phyloP scores from a whole-genome alignment of 35 echinoderm and acorn worm genomes.

The Acanthaster planci region DNA sequence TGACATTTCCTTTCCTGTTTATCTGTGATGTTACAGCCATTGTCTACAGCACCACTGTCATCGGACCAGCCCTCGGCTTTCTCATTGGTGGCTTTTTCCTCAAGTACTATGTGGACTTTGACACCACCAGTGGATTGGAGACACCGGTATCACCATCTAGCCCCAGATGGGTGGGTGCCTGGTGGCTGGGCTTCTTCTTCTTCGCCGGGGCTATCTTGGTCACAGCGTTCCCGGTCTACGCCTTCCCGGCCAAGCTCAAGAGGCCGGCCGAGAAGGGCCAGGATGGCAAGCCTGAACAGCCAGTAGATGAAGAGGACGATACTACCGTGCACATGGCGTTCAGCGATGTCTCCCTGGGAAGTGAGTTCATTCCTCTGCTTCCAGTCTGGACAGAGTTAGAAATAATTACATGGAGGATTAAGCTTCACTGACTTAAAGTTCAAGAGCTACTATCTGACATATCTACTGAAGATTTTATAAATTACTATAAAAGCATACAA shows the following conservation, averaged over 20 bases:
- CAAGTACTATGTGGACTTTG: slow-evolving; percentile 21
- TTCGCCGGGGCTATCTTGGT: slow-evolving; percentile 30
- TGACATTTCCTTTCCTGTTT: too few relatives aligned
- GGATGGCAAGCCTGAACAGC: too few relatives aligned
- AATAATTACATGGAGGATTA: too few relatives aligned
- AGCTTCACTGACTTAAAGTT: too few relatives aligned
- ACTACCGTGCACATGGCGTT: too few relatives aligned
- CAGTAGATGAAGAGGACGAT: too few relatives aligned
- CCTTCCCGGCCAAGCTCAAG: slow-evolving; percentile 38
- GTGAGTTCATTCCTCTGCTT: too few relatives aligned
- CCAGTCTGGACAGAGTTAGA: too few relatives aligned
- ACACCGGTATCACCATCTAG: background rate
- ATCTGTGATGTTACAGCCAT: background rate
- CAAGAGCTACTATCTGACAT: too few relatives aligned
- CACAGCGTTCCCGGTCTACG: slow-evolving; percentile 22
- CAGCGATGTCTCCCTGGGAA: too few relatives aligned
- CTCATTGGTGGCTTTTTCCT: background rate
- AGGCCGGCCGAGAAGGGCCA: background rate
- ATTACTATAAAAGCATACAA: too few relatives aligned
- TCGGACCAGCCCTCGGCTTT: slow-evolving; percentile 12
- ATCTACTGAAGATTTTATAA: too few relatives aligned
- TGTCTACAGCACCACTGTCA: background rate
- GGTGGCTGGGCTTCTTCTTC: slow-evolving; percentile 51
- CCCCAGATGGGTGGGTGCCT: slow-evolving; percentile 49
- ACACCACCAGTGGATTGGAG: background rate